These are phyloP conservation scores for Druceiella hillmani DNA, from an alignment of 2,888 invertebrate genomes.

Conservation along the genomic window DNA sequence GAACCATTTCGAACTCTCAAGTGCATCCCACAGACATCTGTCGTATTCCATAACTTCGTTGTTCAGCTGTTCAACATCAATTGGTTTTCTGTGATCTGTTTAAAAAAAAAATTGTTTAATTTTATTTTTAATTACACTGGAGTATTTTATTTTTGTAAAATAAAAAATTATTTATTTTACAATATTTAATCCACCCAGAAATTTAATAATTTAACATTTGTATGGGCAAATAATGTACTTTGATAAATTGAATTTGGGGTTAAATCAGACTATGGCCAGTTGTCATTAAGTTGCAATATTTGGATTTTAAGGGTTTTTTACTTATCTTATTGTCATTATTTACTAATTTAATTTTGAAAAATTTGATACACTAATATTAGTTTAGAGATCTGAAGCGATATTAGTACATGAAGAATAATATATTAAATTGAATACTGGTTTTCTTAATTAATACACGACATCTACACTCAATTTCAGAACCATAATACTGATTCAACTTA, in stretches of 20 bases:
- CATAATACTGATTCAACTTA: neutral
- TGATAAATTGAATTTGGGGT: too few relatives aligned
- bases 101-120: constrained; percentile 22
- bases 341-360: too few relatives aligned
- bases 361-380: too few relatives aligned
- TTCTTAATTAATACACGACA: neutral
- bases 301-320: too few relatives aligned
- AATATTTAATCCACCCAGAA: too few relatives aligned
- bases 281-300: too few relatives aligned
- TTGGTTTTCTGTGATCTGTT: constrained; percentile 66
- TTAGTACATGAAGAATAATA: constrained; percentile 4
- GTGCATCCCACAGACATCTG: constrained; percentile 71
- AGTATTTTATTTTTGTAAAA: too few relatives aligned
- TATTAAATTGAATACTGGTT: neutral
- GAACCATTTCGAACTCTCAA: constrained; percentile 81
- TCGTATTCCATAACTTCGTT: constrained; percentile 72
- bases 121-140: constrained; percentile 3
- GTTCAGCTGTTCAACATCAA: constrained; percentile 73
- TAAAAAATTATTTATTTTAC: too few relatives aligned
- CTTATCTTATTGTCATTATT: too few relatives aligned
- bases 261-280: too few relatives aligned
- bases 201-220: too few relatives aligned
- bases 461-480: neutral
- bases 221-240: too few relatives aligned
- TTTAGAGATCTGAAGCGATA: constrained; percentile 1